Percentiles rank a stretch among this genome's conserved stretches.
Evolutionary conservation across 2,797 vertebrate genomes (phyloP).

Genomic region (Lindbergichthys nudifrons): DNA sequence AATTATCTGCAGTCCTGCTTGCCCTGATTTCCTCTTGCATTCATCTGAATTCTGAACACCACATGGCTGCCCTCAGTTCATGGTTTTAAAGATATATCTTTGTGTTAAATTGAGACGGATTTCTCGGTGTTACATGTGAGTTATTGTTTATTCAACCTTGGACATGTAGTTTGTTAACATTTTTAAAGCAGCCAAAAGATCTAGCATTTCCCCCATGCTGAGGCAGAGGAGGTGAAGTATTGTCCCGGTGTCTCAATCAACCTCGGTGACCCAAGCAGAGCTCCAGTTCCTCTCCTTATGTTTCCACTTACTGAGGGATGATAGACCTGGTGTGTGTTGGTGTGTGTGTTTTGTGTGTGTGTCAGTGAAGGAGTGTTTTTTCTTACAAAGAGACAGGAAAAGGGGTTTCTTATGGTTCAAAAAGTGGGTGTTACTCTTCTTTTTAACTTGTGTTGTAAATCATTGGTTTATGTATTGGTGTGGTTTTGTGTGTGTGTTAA

Average conservation of each 20-base stretch:
- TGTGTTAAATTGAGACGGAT: constrained; percentile 39
- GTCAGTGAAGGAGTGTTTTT: constrained; percentile 9
- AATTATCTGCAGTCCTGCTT: constrained; percentile 56
- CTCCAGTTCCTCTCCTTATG: constrained; percentile 53
- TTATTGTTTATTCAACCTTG: constrained; percentile 20
- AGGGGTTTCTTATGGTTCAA: constrained; percentile 31
- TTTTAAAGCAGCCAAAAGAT: constrained; percentile 22
- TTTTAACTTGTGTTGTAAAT: constrained; percentile 45
- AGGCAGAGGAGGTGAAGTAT: constrained; percentile 50
- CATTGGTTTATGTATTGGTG: constrained; percentile 41
- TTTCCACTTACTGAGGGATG: constrained; percentile 50
- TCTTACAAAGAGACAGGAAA: constrained; percentile 30
- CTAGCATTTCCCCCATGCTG: constrained; percentile 14
- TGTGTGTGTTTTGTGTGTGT: constrained; percentile 12
- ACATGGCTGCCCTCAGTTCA: constrained; percentile 40
- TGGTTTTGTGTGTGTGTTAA: constrained; percentile 34
- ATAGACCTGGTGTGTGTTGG: constrained; percentile 12
- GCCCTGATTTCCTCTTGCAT: constrained; percentile 61
- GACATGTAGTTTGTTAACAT: constrained; percentile 35
- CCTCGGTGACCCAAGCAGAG: constrained; percentile 38
- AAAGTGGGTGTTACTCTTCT: constrained; percentile 51
- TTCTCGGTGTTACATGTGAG: constrained; percentile 21
- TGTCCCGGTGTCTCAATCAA: constrained; percentile 56
- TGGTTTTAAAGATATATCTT: constrained; percentile 36
- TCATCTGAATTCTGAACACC: constrained; percentile 44